Evolutionary conservation across 2,113 vertebrate genomes (phyloP), one percentile per base, ranked within the genome.

Genomic region (Sinocyclocheilus anshuiensis): DNA sequence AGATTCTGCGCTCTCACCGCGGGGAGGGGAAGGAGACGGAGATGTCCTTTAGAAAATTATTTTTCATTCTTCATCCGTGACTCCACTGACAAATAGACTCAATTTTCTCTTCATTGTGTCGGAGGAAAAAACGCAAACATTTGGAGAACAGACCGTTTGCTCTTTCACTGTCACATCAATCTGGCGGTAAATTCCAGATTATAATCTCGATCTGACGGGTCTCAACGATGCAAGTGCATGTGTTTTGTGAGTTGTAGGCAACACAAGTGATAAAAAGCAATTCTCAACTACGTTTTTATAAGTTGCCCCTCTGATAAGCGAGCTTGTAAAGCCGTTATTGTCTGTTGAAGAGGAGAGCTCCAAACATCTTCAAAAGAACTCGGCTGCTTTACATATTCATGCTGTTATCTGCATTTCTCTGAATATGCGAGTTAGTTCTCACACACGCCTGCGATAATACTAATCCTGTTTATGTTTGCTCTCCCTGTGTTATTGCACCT

Each of bases 381-480:
- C 87, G 10, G 5, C 77, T 83, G 50, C 92, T 91, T 92, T 91
- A 91, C 93, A 94, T 93, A 92, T 95, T 94, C 92, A 92, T 93
- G 93, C 92, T 63, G 93, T 92, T 92, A 91, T 93, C 92, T 93
- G 91, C 92, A 87, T 88, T 87, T 77, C 80, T 89, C 77, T 84
- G 80, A 88, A 88, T 82, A 87, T 74, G 86, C 10, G 42, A 48
- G 87, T 86, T 71, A 89, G 91, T 86, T 63, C 86, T 84, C 88
- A 89, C 90, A 84, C 89, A 90, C 84, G 81, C 86, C 84, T 67
- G 87, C 86, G 93, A 95, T 94, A 94, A 90, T 86, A 33, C 87
- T 94, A 94, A 95, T 95, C 93, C 94, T 93, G 92, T 95, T 95
- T 93, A 92, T 90, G 86, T 91, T 83, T 89, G 88, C 87, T 86